phyloP scores from a whole-genome alignment of 2,888 invertebrate genomes.

The Acronicta alni region DNA sequence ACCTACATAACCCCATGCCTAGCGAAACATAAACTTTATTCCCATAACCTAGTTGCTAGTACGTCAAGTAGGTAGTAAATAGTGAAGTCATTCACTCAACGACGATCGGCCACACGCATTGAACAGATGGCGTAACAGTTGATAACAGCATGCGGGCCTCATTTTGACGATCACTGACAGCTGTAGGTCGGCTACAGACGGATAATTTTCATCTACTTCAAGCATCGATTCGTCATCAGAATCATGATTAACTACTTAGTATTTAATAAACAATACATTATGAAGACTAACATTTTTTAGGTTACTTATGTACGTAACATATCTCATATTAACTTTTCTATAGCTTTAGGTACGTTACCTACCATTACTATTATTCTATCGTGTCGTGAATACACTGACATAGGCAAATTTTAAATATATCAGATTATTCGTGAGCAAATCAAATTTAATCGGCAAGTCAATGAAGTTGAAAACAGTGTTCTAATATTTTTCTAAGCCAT shows the following conservation, averaged over 20 bases:
- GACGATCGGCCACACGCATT: constrained; percentile 50
- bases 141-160: constrained; percentile 55
- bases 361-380: no score
- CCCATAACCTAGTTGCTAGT: constrained; percentile 27
- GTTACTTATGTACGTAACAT: no score
- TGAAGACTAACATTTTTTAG: no score
- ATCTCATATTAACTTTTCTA: no score
- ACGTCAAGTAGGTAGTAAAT: constrained; percentile 32
- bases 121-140: constrained; percentile 53
- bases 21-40: neutral
- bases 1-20: no score
- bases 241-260: neutral
- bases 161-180: constrained; percentile 46
- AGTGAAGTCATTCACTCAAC: constrained; percentile 41
- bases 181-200: constrained; percentile 28
- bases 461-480: no score
- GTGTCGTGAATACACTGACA: no score
- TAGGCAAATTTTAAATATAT: no score
- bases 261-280: no score
- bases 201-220: neutral
- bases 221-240: neutral
- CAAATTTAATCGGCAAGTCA: no score
- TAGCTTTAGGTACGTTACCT: no score
- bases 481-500: neutral
- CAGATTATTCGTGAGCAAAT: no score